Evolutionary conservation across 2,113 vertebrate genomes (phyloP), one percentile per base, ranked within the genome.

Genomic region (Melanotaenia duboulayi): DNA sequence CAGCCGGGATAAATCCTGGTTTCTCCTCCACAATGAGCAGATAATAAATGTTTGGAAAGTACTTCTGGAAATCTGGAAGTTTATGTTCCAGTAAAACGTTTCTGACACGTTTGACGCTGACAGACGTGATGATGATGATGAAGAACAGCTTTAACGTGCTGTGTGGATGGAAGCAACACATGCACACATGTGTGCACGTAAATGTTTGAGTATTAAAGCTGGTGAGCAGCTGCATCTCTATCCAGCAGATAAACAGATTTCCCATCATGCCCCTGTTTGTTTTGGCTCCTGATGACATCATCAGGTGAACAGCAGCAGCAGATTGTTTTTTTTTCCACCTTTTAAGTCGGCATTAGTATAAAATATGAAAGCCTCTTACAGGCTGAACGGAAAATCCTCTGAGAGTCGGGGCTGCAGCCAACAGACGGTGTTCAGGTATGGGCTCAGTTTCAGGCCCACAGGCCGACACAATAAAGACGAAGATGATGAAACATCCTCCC

Each of bases 351-450:
- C 65, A 90, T 91, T 87, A 90, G 79, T 71, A 57, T 75, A 58
- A 82, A 58, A 83, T 79, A 68, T 82, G 56, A 91, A 92, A 88
- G 85, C 86, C 85, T 91, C 90, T 92, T 90, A 91, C 28, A 66
- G 69, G 69, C 58, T 71, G 76, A 85, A 58, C 82, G 82, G 74
- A 77, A 90, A 89, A 92, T 91, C 83, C 83, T 81, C 72, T 87
- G 83, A 84, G 71, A 78, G 82, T 87, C 78, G 77, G 83, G 83
- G 80, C 76, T 44, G 75, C 68, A 23, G 72, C 72, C 50, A 71
- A 49, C 82, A 76, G 76, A 56, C 66, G 49, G 71, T 66, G 82
- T 72, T 88, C 88, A 90, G 88, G 85, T 91, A 86, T 59, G 66
- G 56, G 68, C 35, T 59, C 52, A 59, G 64, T 49, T 71, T 83